Evolutionary conservation across 2,888 invertebrate species (phyloP), one percentile per base, ranked within the genome.

Genomic region (Gymnosoma rotundatum): DNA sequence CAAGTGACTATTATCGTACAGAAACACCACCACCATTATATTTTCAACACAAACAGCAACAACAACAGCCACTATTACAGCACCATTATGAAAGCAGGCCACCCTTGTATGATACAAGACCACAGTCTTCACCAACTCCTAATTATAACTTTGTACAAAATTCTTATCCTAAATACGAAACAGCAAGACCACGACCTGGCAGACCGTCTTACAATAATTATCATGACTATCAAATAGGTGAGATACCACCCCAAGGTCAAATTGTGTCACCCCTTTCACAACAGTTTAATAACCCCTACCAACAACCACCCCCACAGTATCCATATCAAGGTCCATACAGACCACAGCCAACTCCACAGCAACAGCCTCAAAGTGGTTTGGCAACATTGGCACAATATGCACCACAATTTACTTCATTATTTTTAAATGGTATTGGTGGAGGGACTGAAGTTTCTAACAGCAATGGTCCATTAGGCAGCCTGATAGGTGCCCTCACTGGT

Each of bases 321-420:
- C 83, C 78, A 32, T 78, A 86, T 67, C 80, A 75, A 38, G 76
- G 73, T 4, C 83, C 78, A 14, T 87, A 89, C 83, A 87, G 87
- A 42, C 90, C 88, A 21, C 88, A 86, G 20, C 60, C 81, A 18
- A 54, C 73, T 14, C 18, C 25, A 16, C 20, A 74, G 4, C 72
- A 64, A 32, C 45, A 79, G 52, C 38, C 48, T 45, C 86, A 61
- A 38, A 87, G 88, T 45, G 88, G 89, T 66, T 78, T 91, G 75
- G 88, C 91, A 67, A 88, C 91, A 38, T 80, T 91, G 74, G 91
- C 89, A 48, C 90, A 91, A 83, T 91, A 91, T 87, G 91, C 91
- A 83, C 90, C 91, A 83, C 92, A 92, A 87, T 91, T 92, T 88
- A 89, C 91, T 87, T 91, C 90, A 88, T 88, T 92, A 16, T 87